phyloP scores from a whole-genome alignment of 1,140 invertebrate genomes.

The Microvelia longipes region DNA sequence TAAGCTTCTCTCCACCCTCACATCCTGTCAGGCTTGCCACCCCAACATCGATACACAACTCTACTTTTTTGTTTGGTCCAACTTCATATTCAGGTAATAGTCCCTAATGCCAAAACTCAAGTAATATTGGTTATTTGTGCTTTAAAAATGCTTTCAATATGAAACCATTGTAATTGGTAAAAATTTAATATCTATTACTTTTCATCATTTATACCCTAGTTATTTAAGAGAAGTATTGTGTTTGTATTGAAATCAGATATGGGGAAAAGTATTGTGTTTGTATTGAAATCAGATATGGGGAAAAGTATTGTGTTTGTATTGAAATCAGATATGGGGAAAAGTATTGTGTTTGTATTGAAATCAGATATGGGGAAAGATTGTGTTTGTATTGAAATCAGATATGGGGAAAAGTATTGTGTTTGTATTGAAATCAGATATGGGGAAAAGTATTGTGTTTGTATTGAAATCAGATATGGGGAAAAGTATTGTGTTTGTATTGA shows the following conservation, averaged over 20 bases:
- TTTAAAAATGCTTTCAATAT: background rate
- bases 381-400: no score
- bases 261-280: no score
- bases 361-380: no score
- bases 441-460: no score
- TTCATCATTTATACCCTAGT: background rate
- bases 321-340: no score
- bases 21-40: background rate
- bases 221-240: background rate
- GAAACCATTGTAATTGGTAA: background rate
- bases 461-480: no score
- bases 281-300: no score
- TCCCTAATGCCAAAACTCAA: background rate
- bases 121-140: background rate
- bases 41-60: background rate
- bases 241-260: background rate
- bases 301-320: no score
- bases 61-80: background rate
- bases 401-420: no score
- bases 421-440: no score
- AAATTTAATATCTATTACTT: background rate
- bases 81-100: background rate
- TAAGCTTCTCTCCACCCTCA: background rate
- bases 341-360: no score
- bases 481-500: no score